Evolutionary conservation across 1,140 invertebrate species (phyloP).

Genomic region (Eupeodes corollae): DNA sequence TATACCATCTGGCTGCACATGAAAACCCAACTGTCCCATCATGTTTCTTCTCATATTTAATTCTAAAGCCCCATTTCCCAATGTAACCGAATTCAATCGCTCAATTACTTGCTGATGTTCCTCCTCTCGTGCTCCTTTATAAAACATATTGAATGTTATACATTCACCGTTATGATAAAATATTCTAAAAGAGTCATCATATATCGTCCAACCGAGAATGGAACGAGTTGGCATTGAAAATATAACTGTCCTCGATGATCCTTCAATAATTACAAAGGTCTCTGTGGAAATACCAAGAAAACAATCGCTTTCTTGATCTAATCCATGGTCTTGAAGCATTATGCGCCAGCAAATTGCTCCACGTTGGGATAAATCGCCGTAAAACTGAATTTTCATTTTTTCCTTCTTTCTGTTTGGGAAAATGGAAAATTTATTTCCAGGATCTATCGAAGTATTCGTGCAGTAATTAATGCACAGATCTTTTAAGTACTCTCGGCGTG

Average conservation of each 20-base stretch:
- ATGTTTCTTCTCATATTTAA: slow-evolving; percentile 62
- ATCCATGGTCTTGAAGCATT: slow-evolving; percentile 56
- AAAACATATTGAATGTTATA: slow-evolving; percentile 58
- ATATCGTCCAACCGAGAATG: slow-evolving; percentile 52
- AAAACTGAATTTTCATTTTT: slow-evolving; percentile 49
- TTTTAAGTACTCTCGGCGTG: slow-evolving; percentile 90
- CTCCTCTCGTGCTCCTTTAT: slow-evolving; percentile 51
- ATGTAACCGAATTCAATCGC: slow-evolving; percentile 57
- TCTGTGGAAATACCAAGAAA: slow-evolving; percentile 80
- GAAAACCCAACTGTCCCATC: slow-evolving; percentile 83
- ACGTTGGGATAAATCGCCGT: slow-evolving; percentile 52
- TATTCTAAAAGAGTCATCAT: slow-evolving; percentile 46
- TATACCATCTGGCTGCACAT: slow-evolving; percentile 90
- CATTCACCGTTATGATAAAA: slow-evolving; percentile 80
- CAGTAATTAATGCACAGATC: slow-evolving; percentile 79
- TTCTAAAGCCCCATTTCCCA: slow-evolving; percentile 62
- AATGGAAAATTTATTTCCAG: slow-evolving; percentile 83
- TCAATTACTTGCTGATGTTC: slow-evolving; percentile 69
- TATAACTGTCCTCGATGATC: slow-evolving; percentile 68
- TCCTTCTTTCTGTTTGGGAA: slow-evolving; percentile 57
- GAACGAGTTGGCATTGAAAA: slow-evolving; percentile 75
- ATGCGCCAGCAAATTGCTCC: slow-evolving; percentile 73
- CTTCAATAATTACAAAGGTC: slow-evolving; percentile 77
- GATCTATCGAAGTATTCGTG: slow-evolving; percentile 69
- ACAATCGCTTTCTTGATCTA: slow-evolving; percentile 59